A percentile compares a stretch with the other conserved stretches of the same genome.
phyloP scores from a whole-genome alignment of 1,140 invertebrate genomes.

The Geopemphigus sp. region DNA sequence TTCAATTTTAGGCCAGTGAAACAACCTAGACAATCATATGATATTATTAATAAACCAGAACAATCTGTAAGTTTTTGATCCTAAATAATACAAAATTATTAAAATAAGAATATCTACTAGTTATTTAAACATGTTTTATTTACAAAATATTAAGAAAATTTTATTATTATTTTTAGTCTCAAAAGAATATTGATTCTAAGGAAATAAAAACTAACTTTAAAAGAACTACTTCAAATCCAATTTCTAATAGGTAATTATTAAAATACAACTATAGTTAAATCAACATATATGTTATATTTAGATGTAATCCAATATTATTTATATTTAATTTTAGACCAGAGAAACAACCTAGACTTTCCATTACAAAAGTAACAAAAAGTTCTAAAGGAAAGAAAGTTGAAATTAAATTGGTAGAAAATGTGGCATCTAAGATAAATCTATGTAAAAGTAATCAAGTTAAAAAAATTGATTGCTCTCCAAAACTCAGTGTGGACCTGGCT shows the following conservation, averaged over 20 bases:
- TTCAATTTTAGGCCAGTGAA: conserved; percentile 8
- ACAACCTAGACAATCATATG: background rate
- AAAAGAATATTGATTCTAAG: background rate
- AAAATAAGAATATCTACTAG: background rate
- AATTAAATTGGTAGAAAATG: background rate
- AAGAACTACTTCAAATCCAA: background rate
- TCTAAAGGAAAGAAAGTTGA: background rate
- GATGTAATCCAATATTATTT: background rate
- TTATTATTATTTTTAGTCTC: background rate
- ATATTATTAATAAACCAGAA: background rate
- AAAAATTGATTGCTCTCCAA: background rate
- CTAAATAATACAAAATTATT: background rate
- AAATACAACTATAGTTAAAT: background rate
- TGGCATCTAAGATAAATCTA: background rate
- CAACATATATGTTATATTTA: background rate
- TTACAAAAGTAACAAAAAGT: background rate
- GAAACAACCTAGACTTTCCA: background rate
- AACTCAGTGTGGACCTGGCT: background rate
- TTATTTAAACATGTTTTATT: no score
- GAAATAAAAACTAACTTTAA: background rate
- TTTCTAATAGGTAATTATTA: conserved; percentile 22
- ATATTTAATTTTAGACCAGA: conserved; percentile 1
- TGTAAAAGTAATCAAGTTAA: background rate
- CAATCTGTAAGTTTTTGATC: background rate
- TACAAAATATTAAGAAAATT: background rate